These are phyloP conservation scores for Oreonectes daqikongensis DNA, from an alignment of 2,797 vertebrate species.

Conservation along the genomic window DNA sequence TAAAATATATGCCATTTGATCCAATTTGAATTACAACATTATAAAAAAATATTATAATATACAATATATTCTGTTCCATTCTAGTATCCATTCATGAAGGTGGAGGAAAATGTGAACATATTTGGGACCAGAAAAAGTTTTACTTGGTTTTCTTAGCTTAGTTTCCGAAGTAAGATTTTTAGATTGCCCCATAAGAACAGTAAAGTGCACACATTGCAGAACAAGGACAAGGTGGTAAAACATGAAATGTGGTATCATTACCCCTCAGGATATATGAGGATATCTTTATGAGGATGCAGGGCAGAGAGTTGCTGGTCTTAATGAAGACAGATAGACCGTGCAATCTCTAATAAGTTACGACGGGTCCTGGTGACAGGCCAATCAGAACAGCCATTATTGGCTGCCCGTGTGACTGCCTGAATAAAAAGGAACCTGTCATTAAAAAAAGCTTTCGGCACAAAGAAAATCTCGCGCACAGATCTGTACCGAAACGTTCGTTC, in stretches of 20 bases:
- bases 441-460: background rate
- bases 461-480: background rate
- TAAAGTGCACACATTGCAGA: constrained; percentile 17
- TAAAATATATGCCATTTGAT: background rate
- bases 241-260: constrained; percentile 33
- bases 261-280: constrained; percentile 7
- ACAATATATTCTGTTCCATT: background rate
- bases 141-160: background rate
- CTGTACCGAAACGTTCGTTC: background rate
- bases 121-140: background rate
- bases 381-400: constrained; percentile 27
- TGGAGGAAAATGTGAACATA: background rate
- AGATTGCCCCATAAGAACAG: background rate
- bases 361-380: constrained; percentile 22
- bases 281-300: constrained; percentile 27
- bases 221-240: constrained; percentile 16
- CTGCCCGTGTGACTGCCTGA: constrained; percentile 18
- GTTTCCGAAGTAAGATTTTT: background rate
- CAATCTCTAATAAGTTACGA: constrained; percentile 28
- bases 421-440: constrained; percentile 28
- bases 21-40: background rate
- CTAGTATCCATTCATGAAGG: background rate
- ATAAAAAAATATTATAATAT: background rate
- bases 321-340: constrained; percentile 42
- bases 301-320: constrained; percentile 13